A percentile compares a stretch with the other conserved stretches of the same genome.
phyloP scores from a whole-genome alignment of 2,888 invertebrate genomes.

The Ophioninae sp. region DNA sequence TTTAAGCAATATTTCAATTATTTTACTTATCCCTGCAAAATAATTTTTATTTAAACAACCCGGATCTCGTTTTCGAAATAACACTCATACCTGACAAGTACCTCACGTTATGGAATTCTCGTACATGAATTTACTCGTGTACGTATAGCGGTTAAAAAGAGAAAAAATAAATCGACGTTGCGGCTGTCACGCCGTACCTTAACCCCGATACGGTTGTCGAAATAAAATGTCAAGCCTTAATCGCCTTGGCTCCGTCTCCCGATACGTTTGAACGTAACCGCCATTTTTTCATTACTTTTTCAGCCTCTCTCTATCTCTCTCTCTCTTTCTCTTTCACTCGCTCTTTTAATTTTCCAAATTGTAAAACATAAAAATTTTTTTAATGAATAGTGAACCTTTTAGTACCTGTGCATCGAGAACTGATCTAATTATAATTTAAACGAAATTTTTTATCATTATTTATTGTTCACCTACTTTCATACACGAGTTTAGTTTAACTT shows the following conservation, averaged over 20 bases:
- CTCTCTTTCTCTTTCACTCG: too few relatives aligned
- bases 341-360: too few relatives aligned
- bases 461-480: too few relatives aligned
- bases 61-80: neutral
- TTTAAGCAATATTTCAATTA: too few relatives aligned
- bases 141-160: neutral
- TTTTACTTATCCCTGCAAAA: too few relatives aligned
- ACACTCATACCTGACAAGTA: constrained; percentile 14
- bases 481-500: too few relatives aligned
- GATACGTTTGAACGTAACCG: neutral
- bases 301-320: constrained; percentile 15
- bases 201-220: constrained; percentile 55
- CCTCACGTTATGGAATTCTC: constrained; percentile 27
- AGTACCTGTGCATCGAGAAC: too few relatives aligned
- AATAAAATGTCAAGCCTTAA: constrained; percentile 50
- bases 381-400: too few relatives aligned
- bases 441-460: too few relatives aligned
- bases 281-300: constrained; percentile 6
- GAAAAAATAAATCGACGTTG: constrained; percentile 41
- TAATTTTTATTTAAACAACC: too few relatives aligned
- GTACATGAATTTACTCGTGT: neutral
- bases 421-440: too few relatives aligned
- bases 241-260: constrained; percentile 26
- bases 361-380: too few relatives aligned
- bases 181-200: constrained; percentile 41